A percentile compares a stretch with the other conserved stretches of the same genome.
These are phyloP conservation scores for Pontoporia blainvillei DNA, from an alignment of 2,113 vertebrate species.

Conservation along the genomic window DNA sequence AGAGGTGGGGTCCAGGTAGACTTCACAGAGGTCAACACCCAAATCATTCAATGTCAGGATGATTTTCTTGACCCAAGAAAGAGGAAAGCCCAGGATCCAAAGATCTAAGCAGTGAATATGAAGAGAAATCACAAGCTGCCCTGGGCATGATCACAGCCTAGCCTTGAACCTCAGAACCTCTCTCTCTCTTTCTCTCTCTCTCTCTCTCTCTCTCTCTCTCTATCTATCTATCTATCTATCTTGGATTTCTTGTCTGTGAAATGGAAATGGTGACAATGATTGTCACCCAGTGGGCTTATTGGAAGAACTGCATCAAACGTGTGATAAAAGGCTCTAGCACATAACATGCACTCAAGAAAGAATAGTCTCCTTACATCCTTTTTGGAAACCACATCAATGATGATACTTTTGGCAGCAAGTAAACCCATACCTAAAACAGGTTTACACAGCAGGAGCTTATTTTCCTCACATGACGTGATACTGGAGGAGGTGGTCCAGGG, in stretches of 20 bases:
- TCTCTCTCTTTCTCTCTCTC: not conserved
- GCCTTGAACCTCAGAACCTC: not conserved
- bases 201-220: not conserved
- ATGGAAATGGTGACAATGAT: not conserved
- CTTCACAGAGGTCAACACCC: not conserved
- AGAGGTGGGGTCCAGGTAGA: not conserved
- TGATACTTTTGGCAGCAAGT: not conserved
- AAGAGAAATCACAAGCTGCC: not conserved
- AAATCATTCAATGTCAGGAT: not conserved
- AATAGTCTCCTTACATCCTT: not conserved
- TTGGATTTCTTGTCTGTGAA: not conserved
- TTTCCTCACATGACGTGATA: not conserved
- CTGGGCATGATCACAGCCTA: not conserved
- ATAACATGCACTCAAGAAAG: not conserved
- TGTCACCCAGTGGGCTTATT: not conserved
- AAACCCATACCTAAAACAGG: not conserved
- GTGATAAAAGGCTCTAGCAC: not conserved
- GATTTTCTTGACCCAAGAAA: not conserved
- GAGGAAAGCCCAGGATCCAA: not conserved
- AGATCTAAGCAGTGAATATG: not conserved
- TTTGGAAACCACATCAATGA: not conserved
- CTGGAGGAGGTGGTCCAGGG: not conserved
- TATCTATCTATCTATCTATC: too few species aligned
- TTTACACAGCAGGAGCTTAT: not conserved
- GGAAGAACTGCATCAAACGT: not conserved